These are phyloP conservation scores for Hirundichthys speculiger DNA, from an alignment of 2,113 vertebrate species.

Conservation along the genomic window DNA sequence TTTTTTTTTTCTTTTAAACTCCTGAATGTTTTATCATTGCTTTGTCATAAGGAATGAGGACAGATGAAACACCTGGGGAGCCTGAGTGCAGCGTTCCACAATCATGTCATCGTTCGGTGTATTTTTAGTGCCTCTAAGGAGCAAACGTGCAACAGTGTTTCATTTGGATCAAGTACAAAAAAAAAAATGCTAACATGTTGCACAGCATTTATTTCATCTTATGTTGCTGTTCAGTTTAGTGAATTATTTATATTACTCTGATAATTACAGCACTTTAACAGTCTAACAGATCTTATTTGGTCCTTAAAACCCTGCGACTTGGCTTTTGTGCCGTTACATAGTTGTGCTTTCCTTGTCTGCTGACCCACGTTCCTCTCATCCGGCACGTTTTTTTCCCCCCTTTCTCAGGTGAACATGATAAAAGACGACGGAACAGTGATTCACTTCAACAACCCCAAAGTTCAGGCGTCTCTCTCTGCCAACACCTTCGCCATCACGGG, in stretches of 20 bases:
- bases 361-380: not conserved
- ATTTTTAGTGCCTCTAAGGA: constrained; percentile 41
- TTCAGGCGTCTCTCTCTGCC: constrained; percentile 96
- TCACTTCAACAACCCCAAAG: constrained; percentile 99
- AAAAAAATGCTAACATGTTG: not conserved
- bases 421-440: constrained; percentile 98
- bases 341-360: no score
- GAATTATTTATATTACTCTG: no score
- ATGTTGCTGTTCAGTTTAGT: no score
- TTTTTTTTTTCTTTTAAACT: not conserved
- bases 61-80: constrained; percentile 10
- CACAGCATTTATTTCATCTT: no score
- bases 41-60: not conserved
- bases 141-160: constrained; percentile 1
- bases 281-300: no score
- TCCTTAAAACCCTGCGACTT: no score
- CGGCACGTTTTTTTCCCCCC: not conserved
- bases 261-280: no score
- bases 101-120: constrained; percentile 16
- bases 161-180: constrained; percentile 9
- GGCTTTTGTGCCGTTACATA: no score
- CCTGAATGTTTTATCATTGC: constrained; percentile 21
- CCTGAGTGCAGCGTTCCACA: not conserved
- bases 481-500: constrained; percentile 98
- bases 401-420: constrained; percentile 96